Evolutionary conservation across 2,113 vertebrate genomes (phyloP).

Genomic region (Leuciscus idus): DNA sequence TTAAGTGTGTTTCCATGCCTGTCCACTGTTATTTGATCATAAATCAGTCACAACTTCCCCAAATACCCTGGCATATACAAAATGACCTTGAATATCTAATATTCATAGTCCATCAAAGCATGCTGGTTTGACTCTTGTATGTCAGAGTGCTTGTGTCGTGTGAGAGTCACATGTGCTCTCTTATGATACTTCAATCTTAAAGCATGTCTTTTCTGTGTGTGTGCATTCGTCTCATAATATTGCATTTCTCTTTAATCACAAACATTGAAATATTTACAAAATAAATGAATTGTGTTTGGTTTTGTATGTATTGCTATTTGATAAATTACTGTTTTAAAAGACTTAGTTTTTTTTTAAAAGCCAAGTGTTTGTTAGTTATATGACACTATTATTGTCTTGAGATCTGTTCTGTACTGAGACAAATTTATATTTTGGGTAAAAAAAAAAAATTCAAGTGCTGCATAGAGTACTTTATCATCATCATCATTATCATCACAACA

Average conservation of each 20-base stretch:
- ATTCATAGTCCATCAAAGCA: slow-evolving; percentile 36
- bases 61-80: neutral
- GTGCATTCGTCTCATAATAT: slow-evolving; percentile 15
- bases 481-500: neutral
- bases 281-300: slow-evolving; percentile 40
- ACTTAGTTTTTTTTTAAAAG: slow-evolving; percentile 36
- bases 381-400: slow-evolving; percentile 36
- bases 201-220: slow-evolving; percentile 54
- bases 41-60: neutral
- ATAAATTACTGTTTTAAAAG: slow-evolving; percentile 52
- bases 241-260: slow-evolving; percentile 22
- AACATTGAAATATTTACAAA: slow-evolving; percentile 53
- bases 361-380: slow-evolving; percentile 56
- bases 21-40: neutral
- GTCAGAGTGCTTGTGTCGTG: slow-evolving; percentile 46
- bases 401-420: slow-evolving; percentile 43
- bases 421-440: slow-evolving; percentile 52
- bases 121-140: slow-evolving; percentile 41
- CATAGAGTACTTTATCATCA: slow-evolving; percentile 38
- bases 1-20: neutral
- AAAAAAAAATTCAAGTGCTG: slow-evolving; percentile 17
- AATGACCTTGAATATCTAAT: slow-evolving; percentile 14
- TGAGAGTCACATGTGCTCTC: slow-evolving; percentile 41
- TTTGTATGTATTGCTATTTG: slow-evolving; percentile 54
- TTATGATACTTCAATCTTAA: slow-evolving; percentile 44